Evolutionary conservation across 2,888 invertebrate species (phyloP), one percentile per base, ranked within the genome.

Genomic region (Cerceris ruficornis): DNA sequence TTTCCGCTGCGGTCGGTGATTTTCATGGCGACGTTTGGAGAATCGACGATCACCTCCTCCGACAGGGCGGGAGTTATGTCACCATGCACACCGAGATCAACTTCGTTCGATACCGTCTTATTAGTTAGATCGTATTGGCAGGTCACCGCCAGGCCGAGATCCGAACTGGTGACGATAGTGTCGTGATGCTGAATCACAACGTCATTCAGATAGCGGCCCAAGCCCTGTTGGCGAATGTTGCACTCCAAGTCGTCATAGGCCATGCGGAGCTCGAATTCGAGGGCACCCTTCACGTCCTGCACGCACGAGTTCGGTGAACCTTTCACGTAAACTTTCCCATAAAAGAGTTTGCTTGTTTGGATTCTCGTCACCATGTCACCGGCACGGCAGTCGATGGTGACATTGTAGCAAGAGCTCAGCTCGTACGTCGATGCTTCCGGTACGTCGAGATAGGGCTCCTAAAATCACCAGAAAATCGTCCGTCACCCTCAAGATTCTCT

Each of bases 111-210:
- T 55, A 98, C 98, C 68, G 97, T 98, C 93, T 98, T 98, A 93
- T 98, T 98, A 86, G 97, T 97, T 87, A 98, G 94, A 92, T 98
- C 98, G 93, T 98, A 98, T 91, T 98, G 98, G 92, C 98, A 98
- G 83, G 98, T 97, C 76, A 98, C 97, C 60, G 98, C 97, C 69
- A 98, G 94, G 52, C 98, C 98, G 88, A 98, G 94, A 94, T 98
- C 98, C 64, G 98, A 97, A 81, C 97, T 97, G 82, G 98, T 98
- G 81, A 98, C 98, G 88, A 98, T 98, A 90, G 97, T 97, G 91
- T 98, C 98, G 93, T 98, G 98, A 93, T 98, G 98, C 92, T 98
- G 98, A 89, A 98, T 98, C 71, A 98, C 97, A 80, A 98, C 97
- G 93, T 98, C 98, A 92, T 98, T 98, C 90, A 97, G 94, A 91